A percentile compares a stretch with the other conserved stretches of the same genome.
phyloP scores from a whole-genome alignment of 2,888 invertebrate species.

The Yponomeuta cagnagella region DNA sequence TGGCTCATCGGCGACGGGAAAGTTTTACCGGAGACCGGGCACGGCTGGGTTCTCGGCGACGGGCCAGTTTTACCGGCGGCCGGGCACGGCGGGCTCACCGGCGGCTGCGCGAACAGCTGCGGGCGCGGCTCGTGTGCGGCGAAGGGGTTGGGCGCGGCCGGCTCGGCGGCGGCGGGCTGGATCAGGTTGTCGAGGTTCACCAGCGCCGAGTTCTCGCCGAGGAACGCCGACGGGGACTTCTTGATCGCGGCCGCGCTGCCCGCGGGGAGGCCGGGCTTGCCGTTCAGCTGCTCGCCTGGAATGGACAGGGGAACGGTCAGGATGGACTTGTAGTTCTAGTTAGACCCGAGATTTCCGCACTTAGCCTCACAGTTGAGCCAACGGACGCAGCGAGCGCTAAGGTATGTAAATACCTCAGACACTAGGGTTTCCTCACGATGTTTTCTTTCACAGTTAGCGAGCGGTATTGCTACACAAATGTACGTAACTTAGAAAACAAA shows the following conservation, averaged over 20 bases:
- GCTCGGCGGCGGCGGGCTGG: slow-evolving; percentile 66
- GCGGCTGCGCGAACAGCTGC: neutral
- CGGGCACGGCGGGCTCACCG: neutral
- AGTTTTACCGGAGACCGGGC: too few species aligned
- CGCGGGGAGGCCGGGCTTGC: slow-evolving; percentile 37
- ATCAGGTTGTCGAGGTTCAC: slow-evolving; percentile 99
- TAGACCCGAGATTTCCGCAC: too few species aligned
- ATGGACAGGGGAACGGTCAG: slow-evolving; percentile 2
- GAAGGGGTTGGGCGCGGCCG: slow-evolving; percentile 62
- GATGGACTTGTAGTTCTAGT: too few species aligned
- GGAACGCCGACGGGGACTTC: slow-evolving; percentile 96
- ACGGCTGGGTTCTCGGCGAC: neutral
- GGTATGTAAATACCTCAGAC: too few species aligned
- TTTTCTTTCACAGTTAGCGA: too few species aligned
- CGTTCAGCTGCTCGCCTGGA: slow-evolving; percentile 49
- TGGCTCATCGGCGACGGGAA: neutral
- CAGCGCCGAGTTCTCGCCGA: slow-evolving; percentile 96
- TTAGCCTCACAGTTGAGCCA: too few species aligned
- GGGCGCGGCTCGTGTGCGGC: slow-evolving; percentile 33
- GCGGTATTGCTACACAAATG: too few species aligned
- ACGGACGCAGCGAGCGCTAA: too few species aligned
- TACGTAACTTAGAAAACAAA: too few species aligned
- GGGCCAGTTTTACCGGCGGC: too few species aligned
- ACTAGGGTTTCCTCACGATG: too few species aligned
- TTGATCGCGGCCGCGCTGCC: slow-evolving; percentile 76